Percentiles rank a stretch among this genome's conserved stretches.
phyloP scores from a whole-genome alignment of 2,797 vertebrate genomes.

The Artibeus jamaicensis region DNA sequence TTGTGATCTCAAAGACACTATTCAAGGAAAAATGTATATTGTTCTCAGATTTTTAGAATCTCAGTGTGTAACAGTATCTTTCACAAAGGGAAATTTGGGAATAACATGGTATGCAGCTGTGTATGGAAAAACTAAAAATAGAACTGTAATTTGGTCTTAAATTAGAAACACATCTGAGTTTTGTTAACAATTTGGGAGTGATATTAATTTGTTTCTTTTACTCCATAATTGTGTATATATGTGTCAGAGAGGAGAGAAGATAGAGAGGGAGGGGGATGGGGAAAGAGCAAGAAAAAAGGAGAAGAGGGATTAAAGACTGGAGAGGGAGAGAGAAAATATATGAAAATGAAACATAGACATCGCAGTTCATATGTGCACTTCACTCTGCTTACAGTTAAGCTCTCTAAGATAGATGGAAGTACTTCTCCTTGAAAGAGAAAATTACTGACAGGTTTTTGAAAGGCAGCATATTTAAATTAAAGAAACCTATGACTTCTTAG shows the following conservation, averaged over 20 bases:
- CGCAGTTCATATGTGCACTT: not conserved
- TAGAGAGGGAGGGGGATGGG: too few relatives aligned
- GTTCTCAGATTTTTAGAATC: conserved; percentile 14
- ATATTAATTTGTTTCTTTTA: conserved; percentile 65
- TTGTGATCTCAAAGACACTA: conserved; percentile 12
- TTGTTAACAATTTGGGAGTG: conserved; percentile 67
- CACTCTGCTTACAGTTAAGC: not conserved
- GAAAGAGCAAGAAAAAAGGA: not conserved
- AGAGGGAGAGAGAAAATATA: not conserved
- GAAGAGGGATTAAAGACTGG: not conserved
- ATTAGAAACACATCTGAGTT: conserved; percentile 73
- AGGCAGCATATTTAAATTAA: not conserved
- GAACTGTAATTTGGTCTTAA: conserved; percentile 61
- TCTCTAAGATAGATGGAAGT: not conserved
- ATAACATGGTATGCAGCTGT: conserved; percentile 63
- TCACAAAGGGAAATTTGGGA: conserved; percentile 45
- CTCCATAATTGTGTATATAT: conserved; percentile 50
- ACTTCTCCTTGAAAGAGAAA: not conserved
- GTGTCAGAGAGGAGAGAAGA: not conserved
- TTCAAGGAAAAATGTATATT: conserved; percentile 28
- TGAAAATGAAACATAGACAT: not conserved
- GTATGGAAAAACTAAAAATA: conserved; percentile 62
- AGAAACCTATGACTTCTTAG: not conserved
- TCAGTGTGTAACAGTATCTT: conserved; percentile 19
- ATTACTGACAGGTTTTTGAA: not conserved